Evolutionary conservation across 2,797 vertebrate species (phyloP).

Genomic region (Parambassis ranga): DNA sequence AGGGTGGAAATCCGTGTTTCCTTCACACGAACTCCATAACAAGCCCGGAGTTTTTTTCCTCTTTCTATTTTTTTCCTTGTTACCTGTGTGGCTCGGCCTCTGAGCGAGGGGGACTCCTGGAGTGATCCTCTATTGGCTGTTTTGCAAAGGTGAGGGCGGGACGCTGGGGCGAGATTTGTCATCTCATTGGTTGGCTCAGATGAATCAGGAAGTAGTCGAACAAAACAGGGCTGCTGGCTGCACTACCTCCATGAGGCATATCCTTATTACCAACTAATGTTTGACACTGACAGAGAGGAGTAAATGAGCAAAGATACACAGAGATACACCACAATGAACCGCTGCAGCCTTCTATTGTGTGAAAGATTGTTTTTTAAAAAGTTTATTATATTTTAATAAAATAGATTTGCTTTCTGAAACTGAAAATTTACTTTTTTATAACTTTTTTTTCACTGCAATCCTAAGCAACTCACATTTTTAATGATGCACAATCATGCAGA

Average conservation of each 20-base stretch:
- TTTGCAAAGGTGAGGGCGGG: conserved; percentile 89
- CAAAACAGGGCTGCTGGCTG: neutral
- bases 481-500: no score
- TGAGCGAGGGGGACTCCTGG: conserved; percentile 69
- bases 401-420: no score
- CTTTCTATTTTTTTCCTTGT: conserved; percentile 70
- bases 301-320: neutral
- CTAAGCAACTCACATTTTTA: no score
- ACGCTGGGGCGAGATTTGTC: conserved; percentile 39
- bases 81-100: conserved; percentile 88
- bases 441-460: no score
- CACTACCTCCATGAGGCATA: conserved; percentile 15
- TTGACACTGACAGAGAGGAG: neutral
- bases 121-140: conserved; percentile 80
- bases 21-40: conserved; percentile 90
- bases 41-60: conserved; percentile 70
- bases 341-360: no score
- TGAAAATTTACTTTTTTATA: no score
- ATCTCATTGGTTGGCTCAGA: conserved; percentile 70
- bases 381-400: no score
- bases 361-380: neutral
- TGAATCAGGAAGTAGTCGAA: conserved; percentile 64
- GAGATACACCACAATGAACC: neutral
- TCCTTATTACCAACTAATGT: neutral
- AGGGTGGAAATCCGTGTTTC: conserved; percentile 83